A percentile compares a stretch with the other conserved stretches of the same genome.
These are phyloP conservation scores for Carassius carassius DNA, from an alignment of 2,113 vertebrate species.

Conservation along the genomic window DNA sequence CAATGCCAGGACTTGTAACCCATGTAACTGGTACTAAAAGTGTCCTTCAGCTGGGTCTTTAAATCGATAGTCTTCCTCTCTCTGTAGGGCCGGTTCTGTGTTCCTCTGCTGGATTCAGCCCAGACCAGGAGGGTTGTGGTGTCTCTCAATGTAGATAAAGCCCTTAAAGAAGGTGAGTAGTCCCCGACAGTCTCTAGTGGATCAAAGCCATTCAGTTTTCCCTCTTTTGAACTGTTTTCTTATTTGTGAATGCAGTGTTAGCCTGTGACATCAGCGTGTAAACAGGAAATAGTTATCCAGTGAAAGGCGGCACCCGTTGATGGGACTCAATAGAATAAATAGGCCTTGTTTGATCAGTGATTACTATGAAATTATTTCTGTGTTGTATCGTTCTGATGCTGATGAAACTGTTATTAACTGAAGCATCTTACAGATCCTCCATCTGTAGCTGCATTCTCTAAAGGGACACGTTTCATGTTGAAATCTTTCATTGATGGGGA, in stretches of 20 bases:
- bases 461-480: conserved; percentile 10
- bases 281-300: not conserved
- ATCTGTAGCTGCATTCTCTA: not conserved
- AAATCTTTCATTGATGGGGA: not conserved
- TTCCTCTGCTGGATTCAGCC: conserved; percentile 76
- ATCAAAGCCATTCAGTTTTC: not conserved
- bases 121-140: conserved; percentile 88
- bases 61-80: conserved; percentile 20
- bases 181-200: not conserved
- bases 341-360: not conserved
- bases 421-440: conserved; percentile 1
- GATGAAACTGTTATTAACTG: not conserved
- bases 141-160: conserved; percentile 97
- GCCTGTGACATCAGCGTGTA: not conserved
- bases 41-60: not conserved
- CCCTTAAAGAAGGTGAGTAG: conserved; percentile 91
- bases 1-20: not conserved
- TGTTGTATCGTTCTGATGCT: not conserved
- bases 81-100: conserved; percentile 77
- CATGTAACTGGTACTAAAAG: not conserved
- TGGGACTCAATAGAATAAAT: not conserved
- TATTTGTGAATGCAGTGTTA: not conserved
- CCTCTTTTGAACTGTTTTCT: not conserved
- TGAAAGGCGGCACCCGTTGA: not conserved
- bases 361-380: not conserved